Evolutionary conservation across 2,888 invertebrate genomes (phyloP), one percentile per base, ranked within the genome.

Genomic region (Platycnemis pennipes): DNA sequence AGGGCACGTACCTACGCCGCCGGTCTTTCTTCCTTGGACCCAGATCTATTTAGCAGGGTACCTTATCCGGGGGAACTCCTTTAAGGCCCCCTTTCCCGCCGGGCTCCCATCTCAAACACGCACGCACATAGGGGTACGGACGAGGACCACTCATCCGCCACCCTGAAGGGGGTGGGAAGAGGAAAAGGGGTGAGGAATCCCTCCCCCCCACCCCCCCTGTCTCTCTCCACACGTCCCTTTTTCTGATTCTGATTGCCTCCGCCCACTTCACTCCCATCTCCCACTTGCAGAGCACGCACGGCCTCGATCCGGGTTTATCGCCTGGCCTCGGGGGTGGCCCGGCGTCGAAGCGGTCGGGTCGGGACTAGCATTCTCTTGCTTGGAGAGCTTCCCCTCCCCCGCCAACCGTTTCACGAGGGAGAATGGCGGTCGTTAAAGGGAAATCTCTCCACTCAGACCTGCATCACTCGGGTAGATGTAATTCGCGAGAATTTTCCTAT

Each of bases 171-270:
- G 26, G 63, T 5, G 63, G 19, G 56, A 2, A 19, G 56, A 56
- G 56, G 19, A 22, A 22, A 22, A 16, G 0, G 26, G 56, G 5
- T 49, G 26, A 56, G 56, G 19, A 49, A 49, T 56, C 56, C 56
- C 22, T 13, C 22, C 22, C 56, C 56, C 22, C 56, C 11, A 8
- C 13, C 7, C 7, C 5, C 7, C 7, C 5, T 5, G 13, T 49
- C 56, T 5, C 56, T 22, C 56, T 22, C 16, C 56, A 16, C 56
- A 5, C 19, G 63, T 63, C 63, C 63, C 63, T 63, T 26, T 26
- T 63, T 63, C 63, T 63, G 63, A 63, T 63, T 63, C 63, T 63
- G 63, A 63, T 63, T 63, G 26, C 63, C 63, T 63, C 63, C 63
- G 7, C n/a, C 63, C 49, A 8, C 5, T 13, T 8, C 49, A 49